A percentile compares a stretch with the other conserved stretches of the same genome.
phyloP scores from a whole-genome alignment of 92 coral and sea anemone species.

The Siderastrea siderea region DNA sequence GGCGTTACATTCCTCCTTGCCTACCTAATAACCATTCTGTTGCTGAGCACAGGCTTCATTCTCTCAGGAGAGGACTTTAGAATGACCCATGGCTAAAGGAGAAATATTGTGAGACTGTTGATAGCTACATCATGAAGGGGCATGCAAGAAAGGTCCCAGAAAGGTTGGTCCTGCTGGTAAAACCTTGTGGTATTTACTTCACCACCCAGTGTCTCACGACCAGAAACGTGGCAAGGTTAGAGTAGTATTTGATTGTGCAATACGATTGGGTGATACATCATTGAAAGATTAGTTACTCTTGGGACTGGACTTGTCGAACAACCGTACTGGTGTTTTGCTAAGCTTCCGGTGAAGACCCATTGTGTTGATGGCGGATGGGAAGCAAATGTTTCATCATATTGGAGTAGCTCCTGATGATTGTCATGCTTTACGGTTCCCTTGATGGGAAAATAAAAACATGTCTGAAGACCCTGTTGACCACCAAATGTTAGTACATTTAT shows the following conservation, averaged over 20 bases:
- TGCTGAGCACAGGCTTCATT: constrained; percentile 20
- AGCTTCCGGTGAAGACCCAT: constrained; percentile 46
- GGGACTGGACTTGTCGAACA: constrained; percentile 61
- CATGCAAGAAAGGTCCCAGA: constrained; percentile 42
- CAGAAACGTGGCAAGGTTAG: constrained; percentile 42
- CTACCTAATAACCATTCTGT: constrained; percentile 35
- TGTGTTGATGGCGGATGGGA: constrained; percentile 32
- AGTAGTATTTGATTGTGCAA: constrained; percentile 42
- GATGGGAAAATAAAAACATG: constrained; percentile 40
- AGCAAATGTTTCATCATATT: constrained; percentile 60
- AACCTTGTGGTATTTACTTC: constrained; percentile 39
- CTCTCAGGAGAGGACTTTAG: constrained; percentile 24
- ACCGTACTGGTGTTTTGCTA: constrained; percentile 27
- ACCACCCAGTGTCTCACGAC: constrained; percentile 43
- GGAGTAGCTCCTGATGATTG: constrained; percentile 23
- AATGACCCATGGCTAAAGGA: not conserved
- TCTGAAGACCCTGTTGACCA: constrained; percentile 33
- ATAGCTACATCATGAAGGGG: constrained; percentile 26
- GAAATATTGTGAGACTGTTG: constrained; percentile 33
- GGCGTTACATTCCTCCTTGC: constrained; percentile 29
- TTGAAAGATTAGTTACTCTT: constrained; percentile 41
- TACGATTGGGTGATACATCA: constrained; percentile 16
- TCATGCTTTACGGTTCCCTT: constrained; percentile 40
- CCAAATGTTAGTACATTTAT: constrained; percentile 46
- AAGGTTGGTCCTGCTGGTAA: constrained; percentile 3